Conservation (phyloP, 2,888 invertebrate genomes). For the Drosophila meridiana region DNA sequence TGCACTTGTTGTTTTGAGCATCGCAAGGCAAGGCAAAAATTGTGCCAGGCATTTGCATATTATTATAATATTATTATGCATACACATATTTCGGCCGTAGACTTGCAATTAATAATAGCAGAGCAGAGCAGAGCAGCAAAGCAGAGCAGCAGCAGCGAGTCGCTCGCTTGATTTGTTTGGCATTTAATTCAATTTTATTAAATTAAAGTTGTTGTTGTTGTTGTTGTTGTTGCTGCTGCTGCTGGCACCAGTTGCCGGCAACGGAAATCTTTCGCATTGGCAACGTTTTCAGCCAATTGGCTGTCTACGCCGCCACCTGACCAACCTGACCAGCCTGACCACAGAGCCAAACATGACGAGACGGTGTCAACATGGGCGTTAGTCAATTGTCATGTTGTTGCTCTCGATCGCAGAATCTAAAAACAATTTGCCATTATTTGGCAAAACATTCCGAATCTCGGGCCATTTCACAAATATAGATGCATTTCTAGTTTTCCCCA, state of each 20-base stretch:
- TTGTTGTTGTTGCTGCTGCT: not conserved
- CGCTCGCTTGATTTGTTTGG: conserved; percentile 52
- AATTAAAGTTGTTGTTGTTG: conserved; percentile 40
- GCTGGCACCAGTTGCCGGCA: conserved; percentile 33
- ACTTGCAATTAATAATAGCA: conserved; percentile 50
- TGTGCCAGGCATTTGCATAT: conserved; percentile 59
- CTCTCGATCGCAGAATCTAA: conserved; percentile 10
- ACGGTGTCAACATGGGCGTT: conserved; percentile 31
- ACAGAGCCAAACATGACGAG: not conserved
- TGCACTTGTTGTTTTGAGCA: conserved; percentile 18
- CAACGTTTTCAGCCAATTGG: conserved; percentile 49
- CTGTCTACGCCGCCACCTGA: conserved; percentile 18
- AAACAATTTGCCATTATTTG: not conserved
- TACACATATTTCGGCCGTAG: conserved; percentile 9
- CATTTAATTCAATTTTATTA: conserved; percentile 45
- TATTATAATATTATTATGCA: conserved; percentile 34
- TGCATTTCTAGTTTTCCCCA: not conserved
- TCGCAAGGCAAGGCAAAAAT: conserved; percentile 21
- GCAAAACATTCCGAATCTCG: not conserved
- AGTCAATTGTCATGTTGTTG: conserved; percentile 41
- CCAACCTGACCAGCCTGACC: not conserved
- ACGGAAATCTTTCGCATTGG: conserved; percentile 39
- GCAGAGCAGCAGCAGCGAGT: conserved; percentile 5
- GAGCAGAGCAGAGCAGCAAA: not conserved
- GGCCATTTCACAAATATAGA: not conserved